These are phyloP conservation scores for Tenualosa thibaudeaui DNA, from an alignment of 2,797 vertebrate species.

Conservation along the genomic window DNA sequence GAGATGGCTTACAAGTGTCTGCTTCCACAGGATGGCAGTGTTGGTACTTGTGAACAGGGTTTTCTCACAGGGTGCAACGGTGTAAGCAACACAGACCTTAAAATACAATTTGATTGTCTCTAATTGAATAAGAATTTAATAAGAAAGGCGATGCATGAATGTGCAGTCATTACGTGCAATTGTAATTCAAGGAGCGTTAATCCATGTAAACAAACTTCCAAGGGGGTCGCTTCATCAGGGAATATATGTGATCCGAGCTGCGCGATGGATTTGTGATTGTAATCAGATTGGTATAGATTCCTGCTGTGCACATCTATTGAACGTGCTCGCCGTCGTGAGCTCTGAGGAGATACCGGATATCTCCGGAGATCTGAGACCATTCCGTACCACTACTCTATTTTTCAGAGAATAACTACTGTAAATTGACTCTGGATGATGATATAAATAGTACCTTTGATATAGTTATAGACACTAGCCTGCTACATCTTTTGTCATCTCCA, in stretches of 20 bases:
- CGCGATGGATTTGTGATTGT: conserved; percentile 23
- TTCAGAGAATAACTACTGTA: conserved; percentile 6
- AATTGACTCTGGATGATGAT: background rate
- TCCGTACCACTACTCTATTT: conserved; percentile 10
- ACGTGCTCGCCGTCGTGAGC: conserved; percentile 30
- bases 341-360: conserved; percentile 57
- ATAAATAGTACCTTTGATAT: conserved; percentile 21
- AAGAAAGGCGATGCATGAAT: conserved; percentile 16
- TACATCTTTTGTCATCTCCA: background rate
- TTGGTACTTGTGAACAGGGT: conserved; percentile 46
- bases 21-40: conserved; percentile 69
- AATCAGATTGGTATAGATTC: conserved; percentile 44
- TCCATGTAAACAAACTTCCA: conserved; percentile 21
- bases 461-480: background rate
- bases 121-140: conserved; percentile 25
- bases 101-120: conserved; percentile 24
- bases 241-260: conserved; percentile 11
- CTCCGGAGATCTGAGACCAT: conserved; percentile 41
- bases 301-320: conserved; percentile 21
- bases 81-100: background rate
- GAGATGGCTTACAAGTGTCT: background rate
- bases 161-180: conserved; percentile 12
- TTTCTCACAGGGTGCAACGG: background rate
- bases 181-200: conserved; percentile 20
- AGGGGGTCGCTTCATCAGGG: conserved; percentile 12